Evolutionary conservation across 2,888 invertebrate species (phyloP), one percentile per base, ranked within the genome.

Genomic region (Drosophila eohydei): DNA sequence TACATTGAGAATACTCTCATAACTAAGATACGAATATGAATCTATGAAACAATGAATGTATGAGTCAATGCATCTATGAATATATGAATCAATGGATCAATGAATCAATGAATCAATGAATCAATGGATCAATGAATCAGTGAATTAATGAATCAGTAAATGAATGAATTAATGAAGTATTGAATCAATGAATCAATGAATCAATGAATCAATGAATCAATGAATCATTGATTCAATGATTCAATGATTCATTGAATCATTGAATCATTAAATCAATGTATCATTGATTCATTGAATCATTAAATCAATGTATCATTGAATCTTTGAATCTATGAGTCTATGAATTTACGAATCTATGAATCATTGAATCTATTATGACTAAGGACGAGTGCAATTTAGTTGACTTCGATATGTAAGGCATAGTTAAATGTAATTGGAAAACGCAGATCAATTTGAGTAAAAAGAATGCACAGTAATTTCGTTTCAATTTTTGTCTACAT

Each of bases 401-500:
- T 80, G 60, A 76, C 63, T 74, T 78, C 5, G 36, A 38, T 52
- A 56, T 65, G 38, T 69, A 67, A 59, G 69, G 52, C 48, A 69
- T 78, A 78, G 74, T 68, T 79, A 81, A 81, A 78, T 71, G 56
- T 71, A 71, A 78, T 78, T 68, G 65, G 28, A 12, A 64, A 62
- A 74, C 57, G 59, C 54, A 63, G 67, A 58, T 78, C 80, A 80
- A 77, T 73, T 78, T 41, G 36, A 62, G 9, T 32, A 50, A 32
- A 32, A 50, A 50, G 48, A 50, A 14, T 63, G 51, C 40, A 71
- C 55, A 30, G 32, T 60, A 34, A 62, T 59, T 48, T 64, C 63
- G 63, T 66, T 75, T 72, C 50, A 43, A 59, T 67, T 71, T 70
- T 52, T 62, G 57, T 68, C 62, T 71, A 80, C 55, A 71, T 71